Conservation (phyloP, 2,797 vertebrate genomes). For the Centropyge bicolor region DNA sequence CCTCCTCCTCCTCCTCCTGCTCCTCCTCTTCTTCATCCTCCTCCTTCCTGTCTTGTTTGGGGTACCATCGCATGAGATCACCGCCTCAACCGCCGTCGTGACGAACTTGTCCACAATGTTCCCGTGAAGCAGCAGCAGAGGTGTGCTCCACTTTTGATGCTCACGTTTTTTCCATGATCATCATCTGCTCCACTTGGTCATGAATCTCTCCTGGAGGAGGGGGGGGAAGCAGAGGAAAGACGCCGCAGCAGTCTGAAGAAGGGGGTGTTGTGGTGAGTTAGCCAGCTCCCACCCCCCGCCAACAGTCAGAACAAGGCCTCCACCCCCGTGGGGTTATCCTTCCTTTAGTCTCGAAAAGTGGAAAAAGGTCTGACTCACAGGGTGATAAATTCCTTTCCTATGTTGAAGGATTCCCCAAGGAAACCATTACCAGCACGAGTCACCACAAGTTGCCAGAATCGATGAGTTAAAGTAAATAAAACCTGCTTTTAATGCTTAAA, state of each 20-base stretch:
- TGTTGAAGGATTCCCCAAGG: constrained; percentile 78
- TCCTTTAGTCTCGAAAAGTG: constrained; percentile 70
- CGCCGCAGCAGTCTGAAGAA: constrained; percentile 7
- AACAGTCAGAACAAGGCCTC: constrained; percentile 66
- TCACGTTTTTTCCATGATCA: constrained; percentile 49
- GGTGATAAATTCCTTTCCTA: constrained; percentile 80
- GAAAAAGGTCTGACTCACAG: constrained; percentile 79
- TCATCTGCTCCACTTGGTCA: constrained; percentile 46
- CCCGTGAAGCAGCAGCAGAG: constrained; percentile 3
- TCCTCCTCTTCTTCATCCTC: neutral
- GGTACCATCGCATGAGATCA: constrained; percentile 41
- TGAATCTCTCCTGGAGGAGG: constrained; percentile 24
- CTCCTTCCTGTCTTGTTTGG: constrained; percentile 30
- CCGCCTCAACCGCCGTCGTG: constrained; percentile 19
- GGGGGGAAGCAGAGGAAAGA: constrained; percentile 20
- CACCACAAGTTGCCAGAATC: constrained; percentile 43
- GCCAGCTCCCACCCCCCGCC: constrained; percentile 51
- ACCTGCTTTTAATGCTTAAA: neutral
- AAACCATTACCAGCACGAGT: constrained; percentile 62
- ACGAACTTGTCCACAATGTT: constrained; percentile 48
- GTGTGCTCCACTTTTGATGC: constrained; percentile 11
- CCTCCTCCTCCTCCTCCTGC: constrained; percentile 14
- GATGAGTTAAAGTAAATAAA: constrained; percentile 28
- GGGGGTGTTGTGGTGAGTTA: constrained; percentile 18
- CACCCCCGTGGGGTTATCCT: constrained; percentile 65